phyloP scores from a whole-genome alignment of 1,140 invertebrate species.

The Xylocopa sonorina region DNA sequence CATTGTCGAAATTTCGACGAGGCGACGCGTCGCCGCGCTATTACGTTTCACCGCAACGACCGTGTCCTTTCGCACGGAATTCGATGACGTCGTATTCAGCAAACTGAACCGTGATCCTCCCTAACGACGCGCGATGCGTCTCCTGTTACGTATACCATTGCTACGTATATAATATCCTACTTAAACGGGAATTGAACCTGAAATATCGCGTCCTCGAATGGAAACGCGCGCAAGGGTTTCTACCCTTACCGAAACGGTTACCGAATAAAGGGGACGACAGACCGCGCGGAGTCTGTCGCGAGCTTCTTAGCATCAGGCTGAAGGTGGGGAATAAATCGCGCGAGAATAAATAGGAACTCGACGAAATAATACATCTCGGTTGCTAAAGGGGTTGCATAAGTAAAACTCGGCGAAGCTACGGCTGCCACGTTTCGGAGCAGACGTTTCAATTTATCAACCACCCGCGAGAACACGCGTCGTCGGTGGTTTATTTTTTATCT shows the following conservation, averaged over 20 bases:
- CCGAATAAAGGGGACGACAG: too few relatives aligned
- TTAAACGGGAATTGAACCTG: too few relatives aligned
- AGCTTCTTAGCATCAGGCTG: conserved; percentile 61
- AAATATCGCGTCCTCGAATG: too few relatives aligned
- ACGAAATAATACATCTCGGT: conserved; percentile 68
- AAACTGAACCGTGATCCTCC: conserved; percentile 14
- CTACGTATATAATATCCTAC: too few relatives aligned
- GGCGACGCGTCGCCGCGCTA: not conserved
- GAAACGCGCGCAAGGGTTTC: too few relatives aligned
- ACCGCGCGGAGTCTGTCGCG: conserved; percentile 29
- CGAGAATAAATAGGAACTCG: conserved; percentile 44
- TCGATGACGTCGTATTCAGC: not conserved
- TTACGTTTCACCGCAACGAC: conserved; percentile 13
- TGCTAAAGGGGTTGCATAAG: conserved; percentile 68
- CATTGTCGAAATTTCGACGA: conserved; percentile 27
- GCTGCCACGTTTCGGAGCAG: conserved; percentile 36
- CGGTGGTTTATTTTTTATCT: conserved; percentile 39
- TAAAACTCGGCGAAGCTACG: conserved; percentile 56
- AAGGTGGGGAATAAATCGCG: conserved; percentile 55
- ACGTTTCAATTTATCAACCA: conserved; percentile 66
- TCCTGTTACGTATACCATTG: not conserved
- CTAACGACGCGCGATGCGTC: not conserved
- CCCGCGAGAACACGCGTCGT: conserved; percentile 6
- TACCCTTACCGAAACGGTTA: too few relatives aligned
- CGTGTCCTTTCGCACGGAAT: conserved; percentile 3